Evolutionary conservation across 2,797 vertebrate genomes (phyloP), one percentile per base, ranked within the genome.

Genomic region (Chelon auratus): DNA sequence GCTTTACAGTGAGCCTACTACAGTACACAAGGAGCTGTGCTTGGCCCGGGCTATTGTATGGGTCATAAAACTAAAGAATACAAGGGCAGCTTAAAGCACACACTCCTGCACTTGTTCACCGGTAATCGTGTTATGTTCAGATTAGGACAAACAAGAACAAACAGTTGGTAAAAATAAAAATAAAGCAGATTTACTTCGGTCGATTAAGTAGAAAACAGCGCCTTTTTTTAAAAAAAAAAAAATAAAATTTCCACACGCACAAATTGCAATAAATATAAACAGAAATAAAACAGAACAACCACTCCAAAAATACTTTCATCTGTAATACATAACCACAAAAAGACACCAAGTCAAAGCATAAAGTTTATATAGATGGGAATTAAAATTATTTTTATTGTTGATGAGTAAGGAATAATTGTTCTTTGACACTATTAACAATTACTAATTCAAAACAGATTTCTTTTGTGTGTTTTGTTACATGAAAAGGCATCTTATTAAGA

Each of bases 1-100:
- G 93, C 92, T 95, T 89, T 89, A 95, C 91, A 93, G 93, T 76
- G 83, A 89, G 92, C 92, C 92, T 87, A 93, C 92, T 62, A 79
- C 76, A 64, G 72, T 91, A 91, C 93, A 94, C 86, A 87, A 81
- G 91, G 87, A 93, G 89, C 89, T 82, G 83, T 70, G 85, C 86
- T 89, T 63, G 86, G 91, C 87, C 84, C 86, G 75, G 87, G 78
- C 84, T 87, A 80, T 77, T 78, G 91, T 91, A 94, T 82, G 92
- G 89, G 83, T 92, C 94, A 94, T 95, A 95, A 95, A 95, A 91
- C 92, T 84, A 92, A 93, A 85, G 93, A 91, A 91, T 90, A 92
- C 91, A 91, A 90, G 90, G 87, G 85, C 85, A 92, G 94, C 94
- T 77, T 45, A 33, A 81, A 61, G 51, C 76, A 68, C 74, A 82